phyloP scores from a whole-genome alignment of 2,797 vertebrate species.

The Rhinophrynus dorsalis region DNA sequence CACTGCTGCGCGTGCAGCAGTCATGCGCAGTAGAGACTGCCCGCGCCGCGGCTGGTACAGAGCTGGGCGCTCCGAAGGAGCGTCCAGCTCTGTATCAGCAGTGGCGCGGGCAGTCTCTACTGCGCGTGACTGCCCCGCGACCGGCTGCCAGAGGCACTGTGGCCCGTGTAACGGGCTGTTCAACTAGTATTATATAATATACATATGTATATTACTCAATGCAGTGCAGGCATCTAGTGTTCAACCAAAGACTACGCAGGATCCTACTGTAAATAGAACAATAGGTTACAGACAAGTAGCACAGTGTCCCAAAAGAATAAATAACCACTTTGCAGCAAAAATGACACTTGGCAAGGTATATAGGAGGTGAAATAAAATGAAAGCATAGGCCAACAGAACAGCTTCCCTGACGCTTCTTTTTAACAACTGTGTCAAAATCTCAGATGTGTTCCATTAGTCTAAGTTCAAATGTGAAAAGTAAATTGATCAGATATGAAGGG shows the following conservation, averaged over 20 bases:
- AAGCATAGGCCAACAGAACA: slow-evolving; percentile 36
- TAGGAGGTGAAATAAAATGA: slow-evolving; percentile 42
- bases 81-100: no score
- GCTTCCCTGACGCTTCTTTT: slow-evolving; percentile 37
- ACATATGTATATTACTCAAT: no score
- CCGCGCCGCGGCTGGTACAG: no score
- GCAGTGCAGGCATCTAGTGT: neutral
- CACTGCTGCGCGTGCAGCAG: no score
- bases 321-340: slow-evolving; percentile 50
- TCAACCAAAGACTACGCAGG: slow-evolving; percentile 13
- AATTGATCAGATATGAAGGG: slow-evolving; percentile 15
- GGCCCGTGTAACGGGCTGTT: no score
- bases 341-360: slow-evolving; percentile 44
- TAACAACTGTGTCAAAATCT: slow-evolving; percentile 35
- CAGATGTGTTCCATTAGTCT: slow-evolving; percentile 45
- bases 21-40: no score
- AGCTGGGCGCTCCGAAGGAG: no score
- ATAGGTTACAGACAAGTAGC: slow-evolving; percentile 38
- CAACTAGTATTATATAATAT: no score
- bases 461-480: slow-evolving; percentile 30
- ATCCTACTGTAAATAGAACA: slow-evolving; percentile 26
- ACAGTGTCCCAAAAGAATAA: slow-evolving; percentile 36
- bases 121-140: no score
- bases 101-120: no score
- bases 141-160: no score